Conservation (phyloP, 1,140 invertebrate genomes). For the Andrena cerasifolii region DNA sequence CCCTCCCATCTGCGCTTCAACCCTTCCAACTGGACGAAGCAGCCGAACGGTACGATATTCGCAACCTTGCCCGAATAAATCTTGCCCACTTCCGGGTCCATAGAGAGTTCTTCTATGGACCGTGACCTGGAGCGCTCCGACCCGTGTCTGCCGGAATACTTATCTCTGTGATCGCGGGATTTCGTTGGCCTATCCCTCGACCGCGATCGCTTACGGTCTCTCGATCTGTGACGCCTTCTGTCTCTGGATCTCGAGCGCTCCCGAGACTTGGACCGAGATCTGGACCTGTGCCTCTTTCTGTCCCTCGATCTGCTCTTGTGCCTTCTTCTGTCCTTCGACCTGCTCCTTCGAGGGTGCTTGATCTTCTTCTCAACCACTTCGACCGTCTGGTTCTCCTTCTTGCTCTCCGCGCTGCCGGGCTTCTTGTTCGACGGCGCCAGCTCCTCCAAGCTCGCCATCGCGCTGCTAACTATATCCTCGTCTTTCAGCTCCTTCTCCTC, state of each 20-base stretch:
- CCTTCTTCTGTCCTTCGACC: conserved; percentile 75
- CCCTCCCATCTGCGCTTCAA: conserved; percentile 95
- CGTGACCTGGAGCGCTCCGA: conserved; percentile 66
- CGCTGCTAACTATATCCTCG: conserved; percentile 87
- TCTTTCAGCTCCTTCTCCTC: conserved; percentile 66
- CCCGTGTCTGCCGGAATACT: conserved; percentile 54
- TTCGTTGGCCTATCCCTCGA: conserved; percentile 59
- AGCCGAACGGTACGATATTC: conserved; percentile 98
- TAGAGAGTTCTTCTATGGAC: conserved; percentile 74
- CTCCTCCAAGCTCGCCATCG: conserved; percentile 95
- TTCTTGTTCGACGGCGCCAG: conserved; percentile 86
- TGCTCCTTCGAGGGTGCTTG: conserved; percentile 59
- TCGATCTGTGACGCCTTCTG: conserved; percentile 69
- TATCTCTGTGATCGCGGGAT: conserved; percentile 60
- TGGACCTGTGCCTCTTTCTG: conserved; percentile 70
- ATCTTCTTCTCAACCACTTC: conserved; percentile 52
- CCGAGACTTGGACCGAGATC: conserved; percentile 67
- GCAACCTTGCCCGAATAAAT: conserved; percentile 97
- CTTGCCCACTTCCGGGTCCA: conserved; percentile 84
- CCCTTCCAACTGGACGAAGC: conserved; percentile 98
- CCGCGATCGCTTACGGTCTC: conserved; percentile 79
- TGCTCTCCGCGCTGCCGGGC: conserved; percentile 29
- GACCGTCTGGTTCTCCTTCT: conserved; percentile 13
- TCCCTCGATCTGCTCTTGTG: conserved; percentile 77
- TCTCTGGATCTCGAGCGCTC: conserved; percentile 70